Evolutionary conservation across 2,888 invertebrate genomes (phyloP), one percentile per base, ranked within the genome.

Genomic region (Dromius quadrimaculatus): DNA sequence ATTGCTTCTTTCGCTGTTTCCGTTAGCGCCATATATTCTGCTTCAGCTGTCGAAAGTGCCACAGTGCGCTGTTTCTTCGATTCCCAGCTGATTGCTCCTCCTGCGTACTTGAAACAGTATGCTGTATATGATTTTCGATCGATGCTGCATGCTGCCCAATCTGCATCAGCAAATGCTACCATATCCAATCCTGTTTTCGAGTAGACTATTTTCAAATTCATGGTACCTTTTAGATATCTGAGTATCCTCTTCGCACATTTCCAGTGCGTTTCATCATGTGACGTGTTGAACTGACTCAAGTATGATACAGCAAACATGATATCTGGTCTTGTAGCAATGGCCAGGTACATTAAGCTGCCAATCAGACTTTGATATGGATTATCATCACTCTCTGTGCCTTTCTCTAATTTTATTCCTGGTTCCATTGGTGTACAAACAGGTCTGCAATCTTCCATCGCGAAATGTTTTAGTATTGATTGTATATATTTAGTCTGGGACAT

Each of bases 391-490:
- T 57, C 20, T n/a, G 19, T 38, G 1, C n/a, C 11, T 11, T 32
- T 9, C 5, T 61, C 15, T 9, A 19, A 15, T 19, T 36, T 19
- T 19, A 32, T 4, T 6, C 19, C 2, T 2, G 5, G 9, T 20
- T 38, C 61, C 22, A 50, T 47, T 3, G 64, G 50, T 6, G 28
- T 47, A 15, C 8, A 9, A 2, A 8, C 38, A 8, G 38, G 5
- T 19, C 59, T 71, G 23, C 38, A 71, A 20, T 71, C 45, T 59
- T 11, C 13, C 59, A 71, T 68, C 2, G 28, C 62, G 28, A 64
- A 59, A 11, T 43, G 38, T 45, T 43, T 28, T 13, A 61, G 32
- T n/a, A 68, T 8, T 8, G 59, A 19, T 2, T 34, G 17, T 13
- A 70, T 63, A 15, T 70, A 62, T 11, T 36, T 23, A 8, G 9